A percentile compares a stretch with the other conserved stretches of the same genome.
phyloP scores from a whole-genome alignment of 2,113 vertebrate species.

The Siphamia tubifer region DNA sequence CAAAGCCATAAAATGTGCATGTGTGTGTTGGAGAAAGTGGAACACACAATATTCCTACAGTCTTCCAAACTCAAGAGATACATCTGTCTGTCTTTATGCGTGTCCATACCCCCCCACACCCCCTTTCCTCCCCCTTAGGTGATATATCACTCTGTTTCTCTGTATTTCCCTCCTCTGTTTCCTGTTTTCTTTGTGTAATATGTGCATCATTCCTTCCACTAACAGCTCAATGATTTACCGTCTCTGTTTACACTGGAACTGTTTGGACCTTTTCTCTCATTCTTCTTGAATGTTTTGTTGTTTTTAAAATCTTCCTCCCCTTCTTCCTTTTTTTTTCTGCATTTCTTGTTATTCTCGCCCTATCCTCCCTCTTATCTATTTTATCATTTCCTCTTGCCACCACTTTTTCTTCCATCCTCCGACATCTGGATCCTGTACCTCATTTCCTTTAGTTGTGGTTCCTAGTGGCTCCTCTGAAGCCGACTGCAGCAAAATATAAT shows the following conservation, averaged over 20 bases:
- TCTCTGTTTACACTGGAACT: slow-evolving; percentile 40
- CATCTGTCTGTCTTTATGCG: slow-evolving; percentile 40
- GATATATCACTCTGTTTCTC: neutral
- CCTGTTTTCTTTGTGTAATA: neutral
- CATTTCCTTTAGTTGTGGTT: slow-evolving; percentile 14
- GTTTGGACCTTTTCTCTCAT: neutral
- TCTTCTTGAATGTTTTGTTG: neutral
- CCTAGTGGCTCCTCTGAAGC: slow-evolving; percentile 10
- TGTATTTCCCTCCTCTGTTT: neutral
- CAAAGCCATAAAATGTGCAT: too few relatives aligned
- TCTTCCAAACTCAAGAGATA: neutral
- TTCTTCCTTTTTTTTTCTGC: neutral
- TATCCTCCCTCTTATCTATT: slow-evolving; percentile 21
- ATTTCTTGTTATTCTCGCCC: neutral
- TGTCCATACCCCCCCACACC: slow-evolving; percentile 2
- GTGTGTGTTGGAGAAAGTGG: neutral
- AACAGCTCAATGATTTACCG: slow-evolving; percentile 28
- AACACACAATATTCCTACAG: neutral
- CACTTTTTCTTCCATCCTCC: neutral
- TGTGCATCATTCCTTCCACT: neutral
- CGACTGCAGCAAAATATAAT: neutral
- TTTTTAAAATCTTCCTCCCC: too few relatives aligned
- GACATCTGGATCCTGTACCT: slow-evolving; percentile 32
- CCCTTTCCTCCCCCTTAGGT: neutral
- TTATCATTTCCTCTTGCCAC: slow-evolving; percentile 1